These are phyloP conservation scores for Origma solitaria DNA, from an alignment of 2,113 vertebrate species.

Conservation along the genomic window DNA sequence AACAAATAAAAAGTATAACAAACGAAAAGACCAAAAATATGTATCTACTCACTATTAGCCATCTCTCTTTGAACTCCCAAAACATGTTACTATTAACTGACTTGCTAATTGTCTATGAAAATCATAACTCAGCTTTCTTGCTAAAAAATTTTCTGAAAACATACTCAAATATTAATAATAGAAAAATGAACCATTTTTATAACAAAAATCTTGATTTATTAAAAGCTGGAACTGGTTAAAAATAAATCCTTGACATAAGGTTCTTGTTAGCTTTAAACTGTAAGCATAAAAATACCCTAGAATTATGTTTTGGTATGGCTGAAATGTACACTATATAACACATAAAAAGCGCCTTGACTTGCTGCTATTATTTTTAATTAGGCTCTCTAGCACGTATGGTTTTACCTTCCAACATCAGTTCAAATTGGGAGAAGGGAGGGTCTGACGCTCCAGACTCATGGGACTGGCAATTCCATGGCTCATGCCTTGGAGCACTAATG, in stretches of 20 bases:
- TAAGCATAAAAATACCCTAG: constrained; percentile 71
- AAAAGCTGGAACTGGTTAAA: constrained; percentile 75
- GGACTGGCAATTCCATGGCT: constrained; percentile 61
- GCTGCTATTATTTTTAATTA: constrained; percentile 81
- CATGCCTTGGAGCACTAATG: constrained; percentile 68
- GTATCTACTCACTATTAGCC: not conserved
- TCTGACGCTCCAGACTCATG: constrained; percentile 44
- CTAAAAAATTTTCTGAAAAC: constrained; percentile 52
- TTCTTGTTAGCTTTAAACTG: constrained; percentile 76
- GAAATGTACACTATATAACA: constrained; percentile 61
- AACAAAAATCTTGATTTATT: constrained; percentile 71
- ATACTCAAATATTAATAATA: constrained; percentile 66
- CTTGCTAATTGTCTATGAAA: not conserved
- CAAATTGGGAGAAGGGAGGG: constrained; percentile 34
- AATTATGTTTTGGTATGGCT: constrained; percentile 68
- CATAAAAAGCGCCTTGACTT: constrained; percentile 54
- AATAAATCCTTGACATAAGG: constrained; percentile 73
- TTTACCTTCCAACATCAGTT: constrained; percentile 70
- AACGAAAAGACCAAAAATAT: not conserved
- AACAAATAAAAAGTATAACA: not conserved
- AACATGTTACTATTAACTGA: not conserved
- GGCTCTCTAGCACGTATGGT: constrained; percentile 64
- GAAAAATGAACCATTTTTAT: constrained; percentile 69
- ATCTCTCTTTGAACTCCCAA: not conserved
- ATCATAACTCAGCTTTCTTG: not conserved